Evolutionary conservation across 1,140 invertebrate genomes (phyloP), one percentile per base, ranked within the genome.

Genomic region (Oedothorax gibbosus): DNA sequence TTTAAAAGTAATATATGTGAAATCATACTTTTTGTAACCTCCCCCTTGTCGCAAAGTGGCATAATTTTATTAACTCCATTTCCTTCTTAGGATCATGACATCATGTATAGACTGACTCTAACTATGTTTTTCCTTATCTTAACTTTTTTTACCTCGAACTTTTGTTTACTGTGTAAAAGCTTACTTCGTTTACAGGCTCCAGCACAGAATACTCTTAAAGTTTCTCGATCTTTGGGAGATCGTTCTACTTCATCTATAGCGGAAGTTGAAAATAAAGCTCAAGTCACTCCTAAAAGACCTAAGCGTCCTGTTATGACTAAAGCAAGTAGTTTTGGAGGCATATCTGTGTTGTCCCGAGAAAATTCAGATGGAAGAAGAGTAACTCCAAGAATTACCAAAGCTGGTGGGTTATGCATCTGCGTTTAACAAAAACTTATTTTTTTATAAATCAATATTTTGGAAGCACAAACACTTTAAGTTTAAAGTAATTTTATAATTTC

Each of bases 291-390:
- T 18, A 57, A 60, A 15, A 78, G 72, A 62, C 65, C 60, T 53
- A 77, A 50, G n/a, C 72, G 77, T 57, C 85, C 85, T 60, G 69
- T 56, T n/a, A 78, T 87, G 53, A 86, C 86, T 12, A 87, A 87
- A 85, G 87, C 87, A 21, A 87, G 87, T 71, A 87, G 87, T 76
- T 87, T 87, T 87, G 87, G 87, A 54, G 87, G 87, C 10, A 87
- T 87, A 21, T 87, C 87, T 35, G 85, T 87, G 50, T 78, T 86
- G 54, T 66, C 83, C 15, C 56, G 85, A 49, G 85, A 82, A 50
- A 57, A 65, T 20, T 77, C 86, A 8, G 66, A 69, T 75, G 85
- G 86, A 15, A 51, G 80, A 60, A 82, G 56, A 62, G 50, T 77
- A 68, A 87, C 85, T 56, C 86, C 86, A 62, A 87, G 83, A 86